Conservation (phyloP, 2,888 invertebrate genomes). For the Branchipolynoe longqiensis region DNA sequence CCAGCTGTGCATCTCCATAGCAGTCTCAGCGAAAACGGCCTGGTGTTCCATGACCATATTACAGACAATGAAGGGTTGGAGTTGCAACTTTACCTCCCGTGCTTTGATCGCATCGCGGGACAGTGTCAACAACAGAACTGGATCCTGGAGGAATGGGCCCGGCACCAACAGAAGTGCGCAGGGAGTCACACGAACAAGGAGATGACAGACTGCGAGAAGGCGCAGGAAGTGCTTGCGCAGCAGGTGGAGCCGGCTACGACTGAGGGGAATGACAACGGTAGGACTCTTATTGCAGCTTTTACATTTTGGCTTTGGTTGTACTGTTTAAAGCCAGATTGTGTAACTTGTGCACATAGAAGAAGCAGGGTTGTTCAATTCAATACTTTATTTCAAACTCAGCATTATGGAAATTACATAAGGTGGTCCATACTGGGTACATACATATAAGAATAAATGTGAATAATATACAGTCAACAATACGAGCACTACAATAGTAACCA, state of each 20-base stretch:
- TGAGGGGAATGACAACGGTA: too few relatives aligned
- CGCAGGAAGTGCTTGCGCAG: neutral
- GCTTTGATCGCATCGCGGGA: neutral
- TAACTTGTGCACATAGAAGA: too few relatives aligned
- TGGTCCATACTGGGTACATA: too few relatives aligned
- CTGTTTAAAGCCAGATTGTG: too few relatives aligned
- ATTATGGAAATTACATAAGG: too few relatives aligned
- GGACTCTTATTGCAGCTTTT: too few relatives aligned
- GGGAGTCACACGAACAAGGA: neutral
- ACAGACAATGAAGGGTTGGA: too few relatives aligned
- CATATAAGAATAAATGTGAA: too few relatives aligned
- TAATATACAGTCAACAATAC: too few relatives aligned
- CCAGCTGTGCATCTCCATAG: neutral
- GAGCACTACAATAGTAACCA: neutral
- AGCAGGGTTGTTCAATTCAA: too few relatives aligned
- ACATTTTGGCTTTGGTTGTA: too few relatives aligned
- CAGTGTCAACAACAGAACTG: neutral
- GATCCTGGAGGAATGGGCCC: conserved; percentile 4
- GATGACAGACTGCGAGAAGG: neutral
- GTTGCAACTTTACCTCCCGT: neutral
- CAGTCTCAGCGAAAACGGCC: neutral
- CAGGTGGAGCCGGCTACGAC: neutral
- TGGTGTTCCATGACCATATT: neutral
- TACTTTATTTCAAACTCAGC: too few relatives aligned
- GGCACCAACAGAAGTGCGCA: neutral